These are phyloP conservation scores for Haliclystus octoradiatus DNA, from an alignment of 30 jellyfish, hydroid and myxozoan genomes.

Conservation along the genomic window DNA sequence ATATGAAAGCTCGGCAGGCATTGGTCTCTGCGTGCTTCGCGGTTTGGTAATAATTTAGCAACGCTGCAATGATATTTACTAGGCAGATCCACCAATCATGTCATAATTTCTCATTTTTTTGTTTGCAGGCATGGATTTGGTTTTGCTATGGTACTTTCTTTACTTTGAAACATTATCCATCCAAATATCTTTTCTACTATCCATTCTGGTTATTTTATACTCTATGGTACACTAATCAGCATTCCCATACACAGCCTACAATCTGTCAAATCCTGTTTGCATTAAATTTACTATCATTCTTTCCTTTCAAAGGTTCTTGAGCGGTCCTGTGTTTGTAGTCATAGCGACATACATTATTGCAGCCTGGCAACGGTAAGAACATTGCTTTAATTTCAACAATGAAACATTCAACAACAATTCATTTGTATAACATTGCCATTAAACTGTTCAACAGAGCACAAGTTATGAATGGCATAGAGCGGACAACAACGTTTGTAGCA, in stretches of 20 bases:
- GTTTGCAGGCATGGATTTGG: constrained; percentile 94
- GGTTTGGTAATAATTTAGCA: constrained; percentile 60
- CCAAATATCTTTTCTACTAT: constrained; percentile 52
- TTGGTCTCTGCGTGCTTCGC: constrained; percentile 69
- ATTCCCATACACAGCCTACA: background rate
- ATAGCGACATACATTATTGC: constrained; percentile 61
- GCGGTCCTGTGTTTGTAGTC: constrained; percentile 82
- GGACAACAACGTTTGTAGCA: constrained; percentile 66
- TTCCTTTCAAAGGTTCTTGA: constrained; percentile 59
- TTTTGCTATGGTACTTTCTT: constrained; percentile 86
- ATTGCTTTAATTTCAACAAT: background rate
- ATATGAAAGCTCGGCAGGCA: constrained; percentile 97
- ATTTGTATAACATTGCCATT: background rate
- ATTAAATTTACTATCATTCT: background rate
- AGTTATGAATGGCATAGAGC: constrained; percentile 79
- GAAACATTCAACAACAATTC: background rate
- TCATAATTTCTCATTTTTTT: background rate
- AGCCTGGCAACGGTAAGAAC: constrained; percentile 61
- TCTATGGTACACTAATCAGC: constrained; percentile 46
- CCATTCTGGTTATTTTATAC: constrained; percentile 96
- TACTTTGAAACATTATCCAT: constrained; percentile 87
- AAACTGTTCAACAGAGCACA: constrained; percentile 82
- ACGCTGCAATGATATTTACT: no score
- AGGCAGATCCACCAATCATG: background rate
- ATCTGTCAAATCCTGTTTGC: background rate